Conservation (phyloP, 2,888 invertebrate species). For the Microctonus hyperodae region DNA sequence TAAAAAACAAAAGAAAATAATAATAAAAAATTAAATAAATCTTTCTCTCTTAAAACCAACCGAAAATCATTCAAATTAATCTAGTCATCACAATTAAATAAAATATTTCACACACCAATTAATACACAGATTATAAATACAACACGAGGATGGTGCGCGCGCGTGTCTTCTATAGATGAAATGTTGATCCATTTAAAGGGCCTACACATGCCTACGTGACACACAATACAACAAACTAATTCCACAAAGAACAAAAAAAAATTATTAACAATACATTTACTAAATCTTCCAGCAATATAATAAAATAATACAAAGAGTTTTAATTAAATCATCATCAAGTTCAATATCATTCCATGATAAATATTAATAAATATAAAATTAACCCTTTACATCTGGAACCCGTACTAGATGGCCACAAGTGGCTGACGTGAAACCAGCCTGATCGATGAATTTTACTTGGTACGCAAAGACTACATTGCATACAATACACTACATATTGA, state of each 20-base stretch:
- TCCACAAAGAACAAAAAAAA: background rate
- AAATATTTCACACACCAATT: background rate
- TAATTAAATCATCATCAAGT: too few relatives aligned
- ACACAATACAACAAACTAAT: background rate
- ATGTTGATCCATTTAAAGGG: slow-evolving; percentile 16
- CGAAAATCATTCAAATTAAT: background rate
- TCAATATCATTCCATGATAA: background rate
- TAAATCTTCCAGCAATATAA: too few relatives aligned
- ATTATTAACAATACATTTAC: background rate
- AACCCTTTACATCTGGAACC: slow-evolving; percentile 32
- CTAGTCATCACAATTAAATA: background rate
- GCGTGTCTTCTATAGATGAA: background rate
- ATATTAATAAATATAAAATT: slow-evolving; percentile 17
- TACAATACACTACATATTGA: too few relatives aligned
- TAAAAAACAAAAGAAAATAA: background rate
- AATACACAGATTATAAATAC: background rate
- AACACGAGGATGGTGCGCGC: slow-evolving; percentile 3
- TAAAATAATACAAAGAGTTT: too few relatives aligned
- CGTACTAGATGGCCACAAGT: slow-evolving; percentile 59
- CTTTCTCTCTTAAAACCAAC: background rate
- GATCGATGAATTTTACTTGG: slow-evolving; percentile 55
- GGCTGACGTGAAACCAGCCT: slow-evolving; percentile 53
- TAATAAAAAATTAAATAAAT: background rate
- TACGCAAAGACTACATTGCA: slow-evolving; percentile 36
- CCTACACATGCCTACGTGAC: background rate